phyloP scores from a whole-genome alignment of 2,888 invertebrate genomes.

The Cephus pulcher region DNA sequence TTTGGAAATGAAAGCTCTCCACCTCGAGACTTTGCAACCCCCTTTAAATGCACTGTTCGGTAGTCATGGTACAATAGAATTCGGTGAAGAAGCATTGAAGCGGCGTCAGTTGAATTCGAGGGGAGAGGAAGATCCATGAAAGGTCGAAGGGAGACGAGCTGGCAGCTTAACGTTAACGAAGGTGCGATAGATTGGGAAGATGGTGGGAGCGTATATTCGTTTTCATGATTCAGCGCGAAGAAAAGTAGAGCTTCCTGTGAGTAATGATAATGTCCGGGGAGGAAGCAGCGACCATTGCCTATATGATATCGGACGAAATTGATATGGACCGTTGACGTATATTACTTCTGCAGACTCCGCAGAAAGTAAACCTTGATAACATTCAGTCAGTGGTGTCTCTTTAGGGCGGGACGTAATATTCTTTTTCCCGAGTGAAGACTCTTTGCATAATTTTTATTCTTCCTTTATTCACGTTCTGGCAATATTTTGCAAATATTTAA shows the following conservation, averaged over 20 bases:
- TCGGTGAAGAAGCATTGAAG: background rate
- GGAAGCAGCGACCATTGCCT: constrained; percentile 29
- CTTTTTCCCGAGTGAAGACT: background rate
- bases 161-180: background rate
- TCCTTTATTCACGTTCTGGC: background rate
- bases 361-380: background rate
- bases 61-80: background rate
- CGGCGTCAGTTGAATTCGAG: background rate
- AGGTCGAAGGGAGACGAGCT: background rate
- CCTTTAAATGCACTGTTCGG: background rate
- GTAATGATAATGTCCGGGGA: constrained; percentile 1
- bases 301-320: constrained; percentile 32
- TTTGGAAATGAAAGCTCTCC: background rate
- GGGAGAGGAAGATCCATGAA: background rate
- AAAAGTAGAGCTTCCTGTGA: background rate
- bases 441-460: background rate
- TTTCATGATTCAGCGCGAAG: background rate
- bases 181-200: background rate
- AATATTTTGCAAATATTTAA: background rate
- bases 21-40: background rate
- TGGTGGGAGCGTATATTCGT: background rate
- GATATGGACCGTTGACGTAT: constrained; percentile 30
- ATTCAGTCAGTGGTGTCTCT: background rate
- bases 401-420: background rate
- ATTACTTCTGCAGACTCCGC: constrained; percentile 15